These are phyloP conservation scores for Zygothrica quintamaculata DNA, from an alignment of 2,888 invertebrate genomes.

Conservation along the genomic window DNA sequence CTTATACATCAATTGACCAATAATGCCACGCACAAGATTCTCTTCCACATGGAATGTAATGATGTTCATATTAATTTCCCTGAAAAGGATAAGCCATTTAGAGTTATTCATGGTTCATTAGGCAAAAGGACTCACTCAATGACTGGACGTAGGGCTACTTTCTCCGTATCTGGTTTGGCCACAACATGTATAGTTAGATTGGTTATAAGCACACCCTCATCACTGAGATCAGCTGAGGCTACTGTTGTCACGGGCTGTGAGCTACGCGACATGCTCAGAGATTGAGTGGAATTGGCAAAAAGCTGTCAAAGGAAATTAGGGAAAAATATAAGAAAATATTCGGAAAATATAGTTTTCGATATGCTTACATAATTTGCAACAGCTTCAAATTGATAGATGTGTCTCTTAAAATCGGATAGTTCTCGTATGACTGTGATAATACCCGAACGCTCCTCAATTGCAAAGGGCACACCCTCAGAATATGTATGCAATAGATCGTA, in stretches of 20 bases:
- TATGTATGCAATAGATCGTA: constrained; percentile 94
- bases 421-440: constrained; percentile 93
- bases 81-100: constrained; percentile 77
- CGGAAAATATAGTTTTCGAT: too few relatives aligned
- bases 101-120: background rate
- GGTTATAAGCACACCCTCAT: constrained; percentile 89
- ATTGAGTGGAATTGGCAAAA: constrained; percentile 79
- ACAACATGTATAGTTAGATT: constrained; percentile 94
- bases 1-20: constrained; percentile 89
- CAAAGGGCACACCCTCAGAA: constrained; percentile 96
- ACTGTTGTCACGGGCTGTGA: constrained; percentile 75
- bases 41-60: constrained; percentile 91
- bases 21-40: constrained; percentile 89
- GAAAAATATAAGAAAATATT: background rate
- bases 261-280: constrained; percentile 71
- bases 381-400: constrained; percentile 92
- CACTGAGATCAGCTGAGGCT: constrained; percentile 79
- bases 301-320: constrained; percentile 61
- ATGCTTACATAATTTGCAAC: constrained; percentile 87
- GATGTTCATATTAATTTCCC: constrained; percentile 89
- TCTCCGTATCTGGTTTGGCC: constrained; percentile 88
- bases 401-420: constrained; percentile 88
- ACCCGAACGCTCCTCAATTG: constrained; percentile 94
- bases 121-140: constrained; percentile 77
- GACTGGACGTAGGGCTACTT: constrained; percentile 84